A percentile compares a stretch with the other conserved stretches of the same genome.
Evolutionary conservation across 2,113 vertebrate species (phyloP).

Genomic region (Todiramphus saurophagus): DNA sequence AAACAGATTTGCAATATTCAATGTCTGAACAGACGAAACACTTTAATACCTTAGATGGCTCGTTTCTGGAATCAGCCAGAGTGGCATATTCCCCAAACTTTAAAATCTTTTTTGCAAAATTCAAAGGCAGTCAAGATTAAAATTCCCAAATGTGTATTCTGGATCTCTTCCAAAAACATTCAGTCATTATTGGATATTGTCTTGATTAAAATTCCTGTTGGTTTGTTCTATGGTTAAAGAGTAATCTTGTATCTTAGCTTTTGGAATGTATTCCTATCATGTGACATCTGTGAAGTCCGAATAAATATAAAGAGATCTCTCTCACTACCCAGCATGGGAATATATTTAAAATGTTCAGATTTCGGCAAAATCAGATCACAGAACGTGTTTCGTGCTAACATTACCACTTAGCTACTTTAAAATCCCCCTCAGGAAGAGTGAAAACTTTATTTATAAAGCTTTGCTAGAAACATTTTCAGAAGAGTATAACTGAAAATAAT

Average conservation of each 20-base stretch:
- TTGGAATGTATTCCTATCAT: conserved; percentile 79
- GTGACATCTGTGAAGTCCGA: conserved; percentile 70
- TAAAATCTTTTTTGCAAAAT: conserved; percentile 72
- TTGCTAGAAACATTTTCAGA: neutral
- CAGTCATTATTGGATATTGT: conserved; percentile 87
- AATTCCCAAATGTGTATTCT: conserved; percentile 82
- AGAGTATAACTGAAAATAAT: neutral
- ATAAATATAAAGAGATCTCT: conserved; percentile 83
- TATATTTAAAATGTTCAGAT: conserved; percentile 68
- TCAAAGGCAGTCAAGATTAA: conserved; percentile 81
- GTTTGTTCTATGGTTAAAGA: conserved; percentile 81
- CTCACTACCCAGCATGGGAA: conserved; percentile 79
- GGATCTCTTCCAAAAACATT: conserved; percentile 76
- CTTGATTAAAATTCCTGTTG: conserved; percentile 89
- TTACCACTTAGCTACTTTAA: conserved; percentile 42
- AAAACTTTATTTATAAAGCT: neutral
- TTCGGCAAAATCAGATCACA: conserved; percentile 69
- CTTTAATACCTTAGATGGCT: conserved; percentile 82
- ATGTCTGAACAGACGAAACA: conserved; percentile 84
- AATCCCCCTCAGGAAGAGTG: conserved; percentile 47
- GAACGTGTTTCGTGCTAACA: conserved; percentile 43
- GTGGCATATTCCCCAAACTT: conserved; percentile 72
- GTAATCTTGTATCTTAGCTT: conserved; percentile 78
- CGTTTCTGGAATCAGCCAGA: conserved; percentile 82
- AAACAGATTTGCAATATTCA: conserved; percentile 83